Evolutionary conservation across 2,888 invertebrate genomes (phyloP).

Genomic region (Hetaerina titia): DNA sequence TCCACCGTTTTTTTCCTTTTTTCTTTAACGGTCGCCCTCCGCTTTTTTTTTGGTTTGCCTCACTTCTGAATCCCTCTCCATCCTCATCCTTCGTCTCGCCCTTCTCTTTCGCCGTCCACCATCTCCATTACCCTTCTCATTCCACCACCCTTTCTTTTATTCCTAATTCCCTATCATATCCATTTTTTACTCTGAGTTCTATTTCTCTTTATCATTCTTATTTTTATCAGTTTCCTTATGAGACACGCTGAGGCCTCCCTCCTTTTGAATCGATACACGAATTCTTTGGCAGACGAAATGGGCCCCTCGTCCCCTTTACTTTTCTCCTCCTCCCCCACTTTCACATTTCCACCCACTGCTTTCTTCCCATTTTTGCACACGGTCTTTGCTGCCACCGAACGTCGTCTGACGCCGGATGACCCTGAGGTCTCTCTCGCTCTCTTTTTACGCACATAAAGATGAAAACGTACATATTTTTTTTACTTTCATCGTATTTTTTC

Average conservation of each 20-base stretch:
- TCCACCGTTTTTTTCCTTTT: neutral
- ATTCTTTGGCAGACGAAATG: neutral
- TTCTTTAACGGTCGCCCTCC: neutral
- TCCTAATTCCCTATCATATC: neutral
- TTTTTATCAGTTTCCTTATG: neutral
- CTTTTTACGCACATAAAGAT: neutral
- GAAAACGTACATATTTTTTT: neutral
- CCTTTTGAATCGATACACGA: neutral
- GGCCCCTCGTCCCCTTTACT: neutral
- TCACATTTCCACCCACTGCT: neutral
- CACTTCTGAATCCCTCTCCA: neutral
- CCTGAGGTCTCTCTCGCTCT: neutral
- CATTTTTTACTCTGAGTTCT: neutral
- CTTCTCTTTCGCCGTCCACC: neutral
- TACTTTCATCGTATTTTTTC: too few species aligned
- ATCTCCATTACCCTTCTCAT: neutral
- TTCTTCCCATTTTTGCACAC: neutral
- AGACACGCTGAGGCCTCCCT: neutral
- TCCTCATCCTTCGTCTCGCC: neutral
- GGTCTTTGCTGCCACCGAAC: neutral
- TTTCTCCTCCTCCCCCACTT: neutral
- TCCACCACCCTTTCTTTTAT: constrained; percentile 1
- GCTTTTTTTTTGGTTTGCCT: neutral
- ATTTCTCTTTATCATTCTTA: neutral
- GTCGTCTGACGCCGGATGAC: neutral